phyloP scores from a whole-genome alignment of 2,888 invertebrate genomes.

The Allophyes oxyacanthae region DNA sequence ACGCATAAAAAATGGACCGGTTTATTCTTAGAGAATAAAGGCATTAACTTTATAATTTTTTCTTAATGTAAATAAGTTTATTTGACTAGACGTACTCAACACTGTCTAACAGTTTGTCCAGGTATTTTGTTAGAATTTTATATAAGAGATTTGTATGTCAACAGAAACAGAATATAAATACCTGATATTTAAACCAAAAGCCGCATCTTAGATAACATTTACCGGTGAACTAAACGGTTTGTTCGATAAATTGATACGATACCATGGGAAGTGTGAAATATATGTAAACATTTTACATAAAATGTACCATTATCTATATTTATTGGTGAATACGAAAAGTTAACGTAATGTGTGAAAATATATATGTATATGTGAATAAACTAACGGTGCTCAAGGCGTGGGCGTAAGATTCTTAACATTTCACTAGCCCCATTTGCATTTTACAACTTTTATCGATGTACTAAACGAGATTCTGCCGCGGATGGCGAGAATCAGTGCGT shows the following conservation, averaged over 20 bases:
- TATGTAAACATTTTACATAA: conserved; percentile 54
- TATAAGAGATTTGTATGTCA: conserved; percentile 23
- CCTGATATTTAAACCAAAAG: conserved; percentile 45
- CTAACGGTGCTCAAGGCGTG: conserved; percentile 79
- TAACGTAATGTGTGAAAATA: conserved; percentile 70
- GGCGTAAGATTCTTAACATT: conserved; percentile 85
- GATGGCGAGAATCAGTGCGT: conserved; percentile 74
- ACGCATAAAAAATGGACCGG: too few relatives aligned
- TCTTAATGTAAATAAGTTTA: too few relatives aligned
- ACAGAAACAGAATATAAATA: conserved; percentile 29
- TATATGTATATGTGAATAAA: conserved; percentile 69
- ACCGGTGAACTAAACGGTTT: conserved; percentile 42
- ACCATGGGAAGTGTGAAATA: conserved; percentile 42
- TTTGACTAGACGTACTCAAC: too few relatives aligned
- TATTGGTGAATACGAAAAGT: conserved; percentile 54
- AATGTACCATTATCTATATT: conserved; percentile 54
- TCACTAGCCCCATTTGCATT: conserved; percentile 86
- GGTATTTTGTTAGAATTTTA: too few relatives aligned
- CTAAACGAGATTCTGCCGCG: conserved; percentile 79
- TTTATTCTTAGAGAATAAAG: too few relatives aligned
- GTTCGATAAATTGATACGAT: conserved; percentile 46
- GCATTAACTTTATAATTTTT: too few relatives aligned
- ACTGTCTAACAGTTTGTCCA: too few relatives aligned
- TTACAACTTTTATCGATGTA: conserved; percentile 87
- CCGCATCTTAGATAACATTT: conserved; percentile 45